phyloP scores from a whole-genome alignment of 2,113 vertebrate genomes.

The Circaetus cinerascens region DNA sequence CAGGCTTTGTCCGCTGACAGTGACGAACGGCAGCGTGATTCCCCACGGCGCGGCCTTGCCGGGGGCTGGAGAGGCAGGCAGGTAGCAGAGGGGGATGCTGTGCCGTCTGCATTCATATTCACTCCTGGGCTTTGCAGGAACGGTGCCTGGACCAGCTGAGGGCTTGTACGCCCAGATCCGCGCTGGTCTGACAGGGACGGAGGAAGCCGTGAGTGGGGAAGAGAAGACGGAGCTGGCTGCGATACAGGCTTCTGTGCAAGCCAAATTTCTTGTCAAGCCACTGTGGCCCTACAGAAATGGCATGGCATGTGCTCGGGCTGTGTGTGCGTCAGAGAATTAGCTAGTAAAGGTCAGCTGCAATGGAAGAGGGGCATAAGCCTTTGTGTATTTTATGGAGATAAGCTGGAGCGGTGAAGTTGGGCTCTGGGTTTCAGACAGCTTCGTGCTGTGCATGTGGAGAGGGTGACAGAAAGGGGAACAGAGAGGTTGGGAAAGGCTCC shows the following conservation, averaged over 20 bases:
- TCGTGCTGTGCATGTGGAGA: conserved; percentile 30
- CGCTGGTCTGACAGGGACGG: fast-evolving
- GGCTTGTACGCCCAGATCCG: neutral
- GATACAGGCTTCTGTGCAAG: neutral
- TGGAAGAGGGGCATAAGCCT: conserved; percentile 2
- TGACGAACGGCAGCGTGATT: neutral
- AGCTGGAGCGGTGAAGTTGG: neutral
- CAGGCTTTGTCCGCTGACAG: neutral
- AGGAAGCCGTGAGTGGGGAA: neutral
- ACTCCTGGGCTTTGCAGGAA: neutral
- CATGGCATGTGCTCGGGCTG: neutral
- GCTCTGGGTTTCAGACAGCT: neutral
- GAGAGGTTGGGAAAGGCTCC: neutral
- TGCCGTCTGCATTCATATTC: fast-evolving
- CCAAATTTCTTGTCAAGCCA: neutral
- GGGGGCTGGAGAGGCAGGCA: neutral
- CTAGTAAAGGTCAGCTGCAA: conserved; percentile 25
- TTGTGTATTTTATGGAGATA: neutral
- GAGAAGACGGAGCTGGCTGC: neutral
- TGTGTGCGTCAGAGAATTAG: neutral
- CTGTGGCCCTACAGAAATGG: conserved; percentile 19
- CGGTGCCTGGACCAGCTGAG: fast-evolving
- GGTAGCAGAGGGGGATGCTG: neutral
- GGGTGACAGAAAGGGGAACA: neutral
- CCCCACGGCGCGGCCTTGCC: fast-evolving